These are phyloP conservation scores for Trachelus tabidus DNA, from an alignment of 2,888 invertebrate species.

Conservation along the genomic window DNA sequence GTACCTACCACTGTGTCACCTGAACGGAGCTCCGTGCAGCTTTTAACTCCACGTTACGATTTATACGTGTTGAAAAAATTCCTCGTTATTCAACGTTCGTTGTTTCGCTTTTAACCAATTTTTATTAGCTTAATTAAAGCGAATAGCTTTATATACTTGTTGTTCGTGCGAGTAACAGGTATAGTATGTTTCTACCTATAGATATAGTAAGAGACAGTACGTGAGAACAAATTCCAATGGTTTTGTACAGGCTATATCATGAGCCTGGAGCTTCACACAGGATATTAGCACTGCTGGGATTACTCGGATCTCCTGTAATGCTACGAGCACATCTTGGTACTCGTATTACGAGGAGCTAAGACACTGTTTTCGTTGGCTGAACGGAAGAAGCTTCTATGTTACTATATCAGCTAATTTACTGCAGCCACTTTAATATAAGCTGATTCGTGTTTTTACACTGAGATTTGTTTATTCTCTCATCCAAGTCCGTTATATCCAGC, in stretches of 20 bases:
- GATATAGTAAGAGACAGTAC: background rate
- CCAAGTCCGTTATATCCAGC: too few species aligned
- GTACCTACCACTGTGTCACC: too few species aligned
- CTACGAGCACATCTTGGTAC: background rate
- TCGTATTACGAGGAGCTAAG: background rate
- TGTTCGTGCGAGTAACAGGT: background rate
- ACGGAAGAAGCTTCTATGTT: background rate
- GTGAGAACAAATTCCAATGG: background rate
- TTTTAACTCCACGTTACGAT: background rate
- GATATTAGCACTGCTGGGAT: background rate
- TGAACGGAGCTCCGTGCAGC: too few species aligned
- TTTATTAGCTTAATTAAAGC: background rate
- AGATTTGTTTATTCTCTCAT: background rate
- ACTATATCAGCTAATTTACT: background rate
- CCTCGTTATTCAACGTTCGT: too few species aligned
- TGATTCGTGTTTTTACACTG: background rate
- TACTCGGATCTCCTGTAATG: background rate
- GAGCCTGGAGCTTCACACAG: background rate
- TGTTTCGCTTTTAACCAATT: background rate
- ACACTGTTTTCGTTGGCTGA: background rate
- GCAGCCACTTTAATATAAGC: background rate
- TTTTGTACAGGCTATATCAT: background rate
- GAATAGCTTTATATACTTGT: background rate
- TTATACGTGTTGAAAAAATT: background rate
- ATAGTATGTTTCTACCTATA: background rate